Conservation (phyloP, 2,113 vertebrate genomes). For the Anseranas semipalmata region DNA sequence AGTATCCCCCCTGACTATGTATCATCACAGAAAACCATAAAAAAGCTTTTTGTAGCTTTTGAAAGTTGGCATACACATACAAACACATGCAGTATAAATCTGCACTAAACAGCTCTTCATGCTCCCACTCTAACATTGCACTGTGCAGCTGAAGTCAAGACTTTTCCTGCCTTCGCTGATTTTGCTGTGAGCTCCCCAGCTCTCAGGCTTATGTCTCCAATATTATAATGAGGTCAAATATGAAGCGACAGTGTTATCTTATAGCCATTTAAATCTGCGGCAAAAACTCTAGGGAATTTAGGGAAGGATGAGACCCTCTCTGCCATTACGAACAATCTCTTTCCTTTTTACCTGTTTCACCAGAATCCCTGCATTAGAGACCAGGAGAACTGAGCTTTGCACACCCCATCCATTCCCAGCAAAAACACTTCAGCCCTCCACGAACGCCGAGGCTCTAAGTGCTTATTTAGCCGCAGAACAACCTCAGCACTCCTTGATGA, state of each 20-base stretch:
- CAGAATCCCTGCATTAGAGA: neutral
- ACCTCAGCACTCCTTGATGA: neutral
- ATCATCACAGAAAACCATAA: conserved; percentile 33
- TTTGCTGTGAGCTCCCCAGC: neutral
- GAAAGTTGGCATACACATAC: neutral
- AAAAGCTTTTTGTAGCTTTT: conserved; percentile 41
- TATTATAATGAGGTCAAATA: neutral
- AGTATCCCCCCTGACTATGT: neutral
- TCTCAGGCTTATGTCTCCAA: neutral
- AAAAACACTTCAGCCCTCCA: neutral
- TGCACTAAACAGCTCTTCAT: conserved; percentile 16
- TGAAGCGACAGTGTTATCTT: neutral
- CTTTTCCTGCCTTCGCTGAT: conserved; percentile 1
- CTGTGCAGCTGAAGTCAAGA: conserved; percentile 21
- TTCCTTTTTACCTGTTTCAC: neutral
- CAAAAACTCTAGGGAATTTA: neutral
- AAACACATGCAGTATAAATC: conserved; percentile 34
- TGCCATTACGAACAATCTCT: neutral
- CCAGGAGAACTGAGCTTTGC: neutral
- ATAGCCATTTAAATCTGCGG: neutral
- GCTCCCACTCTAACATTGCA: neutral
- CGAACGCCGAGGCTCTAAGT: neutral
- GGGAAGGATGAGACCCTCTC: neutral
- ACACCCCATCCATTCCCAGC: neutral
- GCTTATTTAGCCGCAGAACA: neutral